Evolutionary conservation across 2,113 vertebrate species (phyloP).

Genomic region (Pica pica): DNA sequence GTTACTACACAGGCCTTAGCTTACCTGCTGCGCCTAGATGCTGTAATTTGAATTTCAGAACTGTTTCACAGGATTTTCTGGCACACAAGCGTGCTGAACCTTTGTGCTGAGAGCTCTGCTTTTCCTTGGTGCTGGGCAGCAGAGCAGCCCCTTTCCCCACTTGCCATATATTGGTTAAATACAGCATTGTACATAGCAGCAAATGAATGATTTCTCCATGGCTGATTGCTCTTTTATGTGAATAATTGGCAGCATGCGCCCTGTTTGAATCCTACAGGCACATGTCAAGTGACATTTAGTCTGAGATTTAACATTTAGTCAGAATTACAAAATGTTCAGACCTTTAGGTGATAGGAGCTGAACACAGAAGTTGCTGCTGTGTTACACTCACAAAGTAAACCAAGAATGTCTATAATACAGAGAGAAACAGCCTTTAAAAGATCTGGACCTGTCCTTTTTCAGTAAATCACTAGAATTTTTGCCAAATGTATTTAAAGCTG

Average conservation of each 20-base stretch:
- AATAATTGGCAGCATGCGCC: conserved; percentile 3
- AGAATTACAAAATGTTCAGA: not conserved
- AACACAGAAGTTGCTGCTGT: not conserved
- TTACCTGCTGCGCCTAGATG: not conserved
- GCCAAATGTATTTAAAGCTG: not conserved
- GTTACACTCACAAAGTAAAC: not conserved
- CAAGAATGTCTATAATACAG: not conserved
- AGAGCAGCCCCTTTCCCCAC: not conserved
- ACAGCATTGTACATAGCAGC: not conserved
- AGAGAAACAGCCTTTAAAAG: not conserved
- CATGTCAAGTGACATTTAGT: conserved; percentile 19
- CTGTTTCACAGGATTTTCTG: not conserved
- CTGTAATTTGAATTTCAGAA: not conserved
- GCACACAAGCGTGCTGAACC: not conserved
- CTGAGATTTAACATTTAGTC: not conserved
- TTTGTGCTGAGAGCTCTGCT: not conserved
- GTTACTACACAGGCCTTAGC: not conserved
- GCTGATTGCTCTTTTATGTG: conserved; percentile 31
- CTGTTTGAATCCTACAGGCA: not conserved
- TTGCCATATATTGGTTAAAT: not conserved
- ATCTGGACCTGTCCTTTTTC: not conserved
- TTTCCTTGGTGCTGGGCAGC: not conserved
- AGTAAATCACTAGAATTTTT: not conserved
- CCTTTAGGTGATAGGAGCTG: not conserved
- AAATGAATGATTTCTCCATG: not conserved